Conservation (phyloP, 2,888 invertebrate species). For the Sinodicranocentrus sp. region DNA sequence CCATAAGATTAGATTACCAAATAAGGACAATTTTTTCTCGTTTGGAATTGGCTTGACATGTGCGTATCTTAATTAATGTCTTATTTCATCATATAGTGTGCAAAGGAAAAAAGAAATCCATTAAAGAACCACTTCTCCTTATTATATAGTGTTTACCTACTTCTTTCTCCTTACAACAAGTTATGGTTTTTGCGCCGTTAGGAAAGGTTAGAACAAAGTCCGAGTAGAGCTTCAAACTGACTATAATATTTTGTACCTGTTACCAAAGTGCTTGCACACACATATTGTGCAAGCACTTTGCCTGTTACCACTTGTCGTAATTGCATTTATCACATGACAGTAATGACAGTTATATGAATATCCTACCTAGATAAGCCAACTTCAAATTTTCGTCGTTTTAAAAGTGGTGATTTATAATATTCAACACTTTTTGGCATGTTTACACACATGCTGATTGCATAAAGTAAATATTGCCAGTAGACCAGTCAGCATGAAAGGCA, state of each 20-base stretch:
- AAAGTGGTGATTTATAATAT: too few relatives aligned
- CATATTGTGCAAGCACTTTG: background rate
- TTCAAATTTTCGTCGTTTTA: too few relatives aligned
- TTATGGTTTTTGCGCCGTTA: too few relatives aligned
- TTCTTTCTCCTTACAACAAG: background rate
- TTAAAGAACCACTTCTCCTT: too few relatives aligned
- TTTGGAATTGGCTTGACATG: background rate
- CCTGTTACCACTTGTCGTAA: background rate
- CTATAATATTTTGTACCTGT: background rate
- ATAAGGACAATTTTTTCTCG: constrained; percentile 1
- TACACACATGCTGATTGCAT: too few relatives aligned
- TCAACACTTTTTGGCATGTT: too few relatives aligned
- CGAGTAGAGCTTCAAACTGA: too few relatives aligned
- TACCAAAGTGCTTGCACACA: background rate
- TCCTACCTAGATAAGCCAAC: too few relatives aligned
- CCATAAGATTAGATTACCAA: background rate
- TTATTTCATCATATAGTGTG: constrained; percentile 19
- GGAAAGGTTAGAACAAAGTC: too few relatives aligned
- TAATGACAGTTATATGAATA: background rate
- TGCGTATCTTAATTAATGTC: background rate
- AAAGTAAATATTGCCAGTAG: too few relatives aligned
- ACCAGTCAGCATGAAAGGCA: too few relatives aligned
- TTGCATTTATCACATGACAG: background rate
- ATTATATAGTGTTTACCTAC: constrained; percentile 14
- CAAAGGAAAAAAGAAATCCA: too few relatives aligned